Percentiles rank a stretch among this genome's conserved stretches.
These are phyloP conservation scores for Paraplagusia blochii DNA, from an alignment of 2,113 vertebrate genomes.

Conservation along the genomic window DNA sequence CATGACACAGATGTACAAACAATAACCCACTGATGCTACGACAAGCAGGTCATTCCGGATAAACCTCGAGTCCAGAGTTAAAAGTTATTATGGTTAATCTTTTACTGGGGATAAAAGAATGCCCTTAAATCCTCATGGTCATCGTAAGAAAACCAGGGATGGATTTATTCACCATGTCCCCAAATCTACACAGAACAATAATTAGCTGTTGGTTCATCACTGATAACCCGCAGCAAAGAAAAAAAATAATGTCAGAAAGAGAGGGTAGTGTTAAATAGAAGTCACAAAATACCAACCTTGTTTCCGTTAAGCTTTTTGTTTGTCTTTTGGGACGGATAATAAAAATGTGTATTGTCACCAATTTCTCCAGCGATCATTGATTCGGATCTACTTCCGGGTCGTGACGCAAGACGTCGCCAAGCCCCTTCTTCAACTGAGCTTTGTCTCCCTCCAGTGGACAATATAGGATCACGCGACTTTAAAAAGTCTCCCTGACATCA, in stretches of 20 bases:
- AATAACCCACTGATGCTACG: not conserved
- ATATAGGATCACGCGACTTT: not conserved
- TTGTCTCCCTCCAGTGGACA: not conserved
- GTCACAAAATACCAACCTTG: no score
- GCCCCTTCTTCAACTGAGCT: not conserved
- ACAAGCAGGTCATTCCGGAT: not conserved
- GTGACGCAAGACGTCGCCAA: not conserved
- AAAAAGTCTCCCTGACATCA: no score
- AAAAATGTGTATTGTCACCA: conserved; percentile 32
- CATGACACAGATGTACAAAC: conserved; percentile 3
- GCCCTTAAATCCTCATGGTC: no score
- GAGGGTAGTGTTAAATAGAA: no score
- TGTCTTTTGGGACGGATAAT: not conserved
- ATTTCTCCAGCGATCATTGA: conserved; percentile 24
- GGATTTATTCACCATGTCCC: no score
- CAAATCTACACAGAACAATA: no score
- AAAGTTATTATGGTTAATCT: no score
- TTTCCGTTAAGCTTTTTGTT: not conserved
- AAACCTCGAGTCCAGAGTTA: not conserved
- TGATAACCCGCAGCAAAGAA: no score
- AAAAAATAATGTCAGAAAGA: no score
- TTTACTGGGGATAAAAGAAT: no score
- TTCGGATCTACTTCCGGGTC: not conserved
- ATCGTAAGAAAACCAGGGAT: no score
- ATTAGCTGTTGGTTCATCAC: no score